These are phyloP conservation scores for Menidia beryllina DNA, from an alignment of 2,113 vertebrate genomes.

Conservation along the genomic window DNA sequence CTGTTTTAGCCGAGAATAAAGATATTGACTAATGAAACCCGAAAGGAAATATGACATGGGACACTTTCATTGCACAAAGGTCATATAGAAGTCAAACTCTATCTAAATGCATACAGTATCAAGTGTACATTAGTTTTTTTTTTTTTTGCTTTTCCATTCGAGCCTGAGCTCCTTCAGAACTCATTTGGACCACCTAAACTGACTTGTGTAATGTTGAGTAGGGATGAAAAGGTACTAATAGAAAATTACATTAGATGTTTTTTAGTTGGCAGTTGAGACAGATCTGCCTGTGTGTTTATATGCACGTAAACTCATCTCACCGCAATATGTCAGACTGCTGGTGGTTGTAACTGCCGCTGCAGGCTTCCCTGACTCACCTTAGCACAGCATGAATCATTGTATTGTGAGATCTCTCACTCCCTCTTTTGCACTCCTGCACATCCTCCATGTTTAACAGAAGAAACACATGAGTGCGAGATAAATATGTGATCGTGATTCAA, in stretches of 20 bases:
- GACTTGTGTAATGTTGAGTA: no score
- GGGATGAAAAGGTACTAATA: no score
- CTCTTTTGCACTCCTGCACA: slow-evolving; percentile 30
- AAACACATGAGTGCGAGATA: background rate
- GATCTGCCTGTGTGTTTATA: slow-evolving; percentile 4
- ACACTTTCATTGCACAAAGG: no score
- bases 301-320: slow-evolving; percentile 21
- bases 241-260: no score
- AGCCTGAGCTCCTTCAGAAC: no score
- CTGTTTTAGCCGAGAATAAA: background rate
- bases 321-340: slow-evolving; percentile 44
- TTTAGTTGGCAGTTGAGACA: background rate
- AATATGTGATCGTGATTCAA: background rate
- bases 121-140: no score
- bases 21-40: background rate
- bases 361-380: slow-evolving; percentile 55
- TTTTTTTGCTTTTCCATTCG: no score
- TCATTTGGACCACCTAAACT: no score
- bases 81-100: no score
- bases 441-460: slow-evolving; percentile 4
- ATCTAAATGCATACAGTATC: no score
- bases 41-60: background rate
- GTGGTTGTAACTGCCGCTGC: slow-evolving; percentile 32
- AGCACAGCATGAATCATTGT: slow-evolving; percentile 48
- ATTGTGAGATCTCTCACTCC: slow-evolving; percentile 53